Conservation (phyloP, 2,797 vertebrate species). For the Tangara arthus region DNA sequence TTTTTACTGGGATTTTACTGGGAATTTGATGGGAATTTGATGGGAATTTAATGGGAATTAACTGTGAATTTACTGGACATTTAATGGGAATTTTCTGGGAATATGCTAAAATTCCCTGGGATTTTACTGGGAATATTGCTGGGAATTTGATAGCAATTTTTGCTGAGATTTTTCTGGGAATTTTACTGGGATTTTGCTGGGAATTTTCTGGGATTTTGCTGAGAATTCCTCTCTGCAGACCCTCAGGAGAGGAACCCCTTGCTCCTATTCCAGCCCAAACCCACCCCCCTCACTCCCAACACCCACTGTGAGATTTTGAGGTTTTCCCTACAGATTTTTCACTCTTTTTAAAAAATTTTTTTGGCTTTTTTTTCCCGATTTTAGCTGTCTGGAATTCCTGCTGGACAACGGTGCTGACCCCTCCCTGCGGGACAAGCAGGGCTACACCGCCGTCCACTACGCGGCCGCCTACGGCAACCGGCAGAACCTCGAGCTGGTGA, state of each 20-base stretch:
- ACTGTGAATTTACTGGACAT: background rate
- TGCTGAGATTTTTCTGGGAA: background rate
- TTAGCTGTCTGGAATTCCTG: conserved; percentile 81
- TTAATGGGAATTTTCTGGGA: background rate
- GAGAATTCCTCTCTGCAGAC: background rate
- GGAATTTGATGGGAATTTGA: background rate
- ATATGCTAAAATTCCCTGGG: background rate
- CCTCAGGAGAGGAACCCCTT: background rate
- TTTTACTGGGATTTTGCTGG: background rate
- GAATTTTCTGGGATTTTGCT: background rate
- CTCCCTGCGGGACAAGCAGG: conserved; percentile 91
- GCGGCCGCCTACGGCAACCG: conserved; percentile 84
- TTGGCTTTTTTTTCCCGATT: too few species aligned
- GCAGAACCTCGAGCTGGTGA: too few species aligned
- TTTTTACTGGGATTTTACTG: background rate
- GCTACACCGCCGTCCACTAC: conserved; percentile 97
- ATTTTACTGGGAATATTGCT: background rate
- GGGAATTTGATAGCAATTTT: background rate
- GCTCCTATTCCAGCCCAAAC: background rate
- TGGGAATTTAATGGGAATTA: background rate
- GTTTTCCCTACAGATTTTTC: background rate
- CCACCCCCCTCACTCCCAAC: background rate
- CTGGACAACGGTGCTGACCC: conserved; percentile 96
- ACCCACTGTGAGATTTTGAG: background rate
- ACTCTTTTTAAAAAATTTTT: too few species aligned